These are phyloP conservation scores for Lepidonotus clava DNA, from an alignment of 2,888 invertebrate genomes.

Conservation along the genomic window DNA sequence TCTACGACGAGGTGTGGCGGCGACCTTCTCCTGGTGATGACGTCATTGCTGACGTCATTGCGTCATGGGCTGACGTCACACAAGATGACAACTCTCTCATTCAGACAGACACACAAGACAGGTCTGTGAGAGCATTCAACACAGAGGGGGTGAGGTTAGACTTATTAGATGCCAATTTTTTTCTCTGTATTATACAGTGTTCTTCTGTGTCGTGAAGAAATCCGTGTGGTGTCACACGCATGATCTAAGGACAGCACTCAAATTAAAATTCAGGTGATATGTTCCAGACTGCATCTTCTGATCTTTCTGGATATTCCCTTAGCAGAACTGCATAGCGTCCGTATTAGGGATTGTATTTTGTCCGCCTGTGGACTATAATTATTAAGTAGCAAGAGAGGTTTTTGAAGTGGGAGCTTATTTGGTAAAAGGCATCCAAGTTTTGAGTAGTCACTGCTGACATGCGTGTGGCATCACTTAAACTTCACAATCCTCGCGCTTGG, in stretches of 20 bases:
- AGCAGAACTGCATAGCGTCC: too few species aligned
- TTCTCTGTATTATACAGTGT: not conserved
- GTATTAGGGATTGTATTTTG: too few species aligned
- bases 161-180: not conserved
- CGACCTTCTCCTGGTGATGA: not conserved
- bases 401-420: too few species aligned
- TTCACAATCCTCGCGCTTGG: not conserved
- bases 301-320: too few species aligned
- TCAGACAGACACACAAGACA: constrained; percentile 35
- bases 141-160: constrained; percentile 11
- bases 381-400: too few species aligned
- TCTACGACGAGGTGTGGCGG: not conserved
- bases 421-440: too few species aligned
- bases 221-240: not conserved
- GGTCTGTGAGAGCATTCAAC: constrained; percentile 43
- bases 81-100: constrained; percentile 4
- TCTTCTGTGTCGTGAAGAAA: not conserved
- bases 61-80: too few species aligned
- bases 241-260: not conserved
- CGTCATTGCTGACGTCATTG: not conserved
- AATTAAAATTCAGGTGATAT: not conserved
- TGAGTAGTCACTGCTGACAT: not conserved
- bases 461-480: not conserved
- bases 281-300: too few species aligned
- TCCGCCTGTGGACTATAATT: too few species aligned